Evolutionary conservation across 2,797 vertebrate genomes (phyloP).

Genomic region (Anableps anableps): DNA sequence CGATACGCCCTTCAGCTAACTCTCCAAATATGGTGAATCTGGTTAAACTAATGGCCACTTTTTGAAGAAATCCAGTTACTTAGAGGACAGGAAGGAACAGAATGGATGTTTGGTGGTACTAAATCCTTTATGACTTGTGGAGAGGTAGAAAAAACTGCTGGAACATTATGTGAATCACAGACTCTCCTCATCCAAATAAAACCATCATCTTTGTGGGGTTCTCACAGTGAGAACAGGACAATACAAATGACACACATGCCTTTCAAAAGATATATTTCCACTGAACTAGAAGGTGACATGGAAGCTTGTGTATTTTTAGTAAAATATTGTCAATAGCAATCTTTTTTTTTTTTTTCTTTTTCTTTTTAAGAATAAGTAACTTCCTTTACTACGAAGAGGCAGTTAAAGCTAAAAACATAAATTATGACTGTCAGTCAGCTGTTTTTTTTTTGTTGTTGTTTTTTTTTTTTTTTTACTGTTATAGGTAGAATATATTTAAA

Average conservation of each 20-base stretch:
- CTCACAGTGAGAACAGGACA: not conserved
- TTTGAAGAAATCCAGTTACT: not conserved
- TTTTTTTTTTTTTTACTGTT: not conserved
- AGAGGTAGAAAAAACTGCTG: constrained; percentile 10
- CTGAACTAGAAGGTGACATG: not conserved
- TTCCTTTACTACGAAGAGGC: constrained; percentile 27
- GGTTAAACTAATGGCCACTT: not conserved
- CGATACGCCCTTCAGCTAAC: constrained; percentile 9
- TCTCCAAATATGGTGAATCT: constrained; percentile 10
- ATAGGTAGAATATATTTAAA: constrained; percentile 13
- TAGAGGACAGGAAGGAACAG: constrained; percentile 17
- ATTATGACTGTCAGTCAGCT: not conserved
- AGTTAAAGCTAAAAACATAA: constrained; percentile 39
- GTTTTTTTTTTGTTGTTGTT: constrained; percentile 1
- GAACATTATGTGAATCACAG: not conserved
- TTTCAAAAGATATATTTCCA: not conserved
- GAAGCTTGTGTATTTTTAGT: constrained; percentile 22
- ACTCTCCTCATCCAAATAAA: constrained; percentile 12
- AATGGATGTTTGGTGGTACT: constrained; percentile 1
- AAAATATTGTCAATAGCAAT: not conserved
- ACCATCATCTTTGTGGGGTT: not conserved
- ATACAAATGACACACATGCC: not conserved
- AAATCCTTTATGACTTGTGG: not conserved
- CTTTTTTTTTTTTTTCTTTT: not conserved
- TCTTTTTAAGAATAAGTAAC: not conserved